Conservation (phyloP, 2,888 invertebrate genomes). For the Macrosoma leucophasiata region DNA sequence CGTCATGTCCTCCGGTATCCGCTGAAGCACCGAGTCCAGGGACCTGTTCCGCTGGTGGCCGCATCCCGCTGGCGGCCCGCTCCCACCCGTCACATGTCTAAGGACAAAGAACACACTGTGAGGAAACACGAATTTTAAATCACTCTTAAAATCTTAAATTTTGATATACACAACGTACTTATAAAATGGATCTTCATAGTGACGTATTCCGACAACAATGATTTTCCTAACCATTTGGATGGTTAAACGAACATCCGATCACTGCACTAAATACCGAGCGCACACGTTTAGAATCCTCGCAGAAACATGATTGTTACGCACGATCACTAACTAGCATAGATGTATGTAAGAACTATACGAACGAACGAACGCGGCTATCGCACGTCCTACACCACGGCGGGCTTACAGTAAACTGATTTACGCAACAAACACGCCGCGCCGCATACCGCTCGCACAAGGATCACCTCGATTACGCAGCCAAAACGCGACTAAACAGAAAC, state of each 20-base stretch:
- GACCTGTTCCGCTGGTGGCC: slow-evolving; percentile 92
- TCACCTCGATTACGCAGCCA: slow-evolving; percentile 61
- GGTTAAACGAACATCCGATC: slow-evolving; percentile 38
- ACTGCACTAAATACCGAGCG: slow-evolving; percentile 32
- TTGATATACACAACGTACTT: slow-evolving; percentile 44
- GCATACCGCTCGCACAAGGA: slow-evolving; percentile 67
- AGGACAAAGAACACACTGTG: slow-evolving; percentile 38
- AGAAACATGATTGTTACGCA: slow-evolving; percentile 43
- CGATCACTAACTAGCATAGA: slow-evolving; percentile 39
- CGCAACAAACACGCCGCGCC: slow-evolving; percentile 41
- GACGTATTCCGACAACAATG: slow-evolving; percentile 62
- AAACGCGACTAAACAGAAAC: slow-evolving; percentile 51
- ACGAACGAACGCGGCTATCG: slow-evolving; percentile 20
- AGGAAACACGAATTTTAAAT: slow-evolving; percentile 21
- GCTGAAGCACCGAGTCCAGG: slow-evolving; percentile 90
- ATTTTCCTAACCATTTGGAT: slow-evolving; percentile 66
- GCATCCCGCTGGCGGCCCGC: slow-evolving; percentile 70
- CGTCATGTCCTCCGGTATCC: slow-evolving; percentile 90
- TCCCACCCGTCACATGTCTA: slow-evolving; percentile 67
- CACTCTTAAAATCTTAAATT: slow-evolving; percentile 7
- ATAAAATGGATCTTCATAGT: slow-evolving; percentile 68
- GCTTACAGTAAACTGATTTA: slow-evolving; percentile 32
- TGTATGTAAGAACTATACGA: slow-evolving; percentile 45
- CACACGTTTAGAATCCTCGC: slow-evolving; percentile 42
- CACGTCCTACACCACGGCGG: slow-evolving; percentile 42